Conservation (phyloP, 2,113 vertebrate genomes). For the Semicossyphus pulcher region DNA sequence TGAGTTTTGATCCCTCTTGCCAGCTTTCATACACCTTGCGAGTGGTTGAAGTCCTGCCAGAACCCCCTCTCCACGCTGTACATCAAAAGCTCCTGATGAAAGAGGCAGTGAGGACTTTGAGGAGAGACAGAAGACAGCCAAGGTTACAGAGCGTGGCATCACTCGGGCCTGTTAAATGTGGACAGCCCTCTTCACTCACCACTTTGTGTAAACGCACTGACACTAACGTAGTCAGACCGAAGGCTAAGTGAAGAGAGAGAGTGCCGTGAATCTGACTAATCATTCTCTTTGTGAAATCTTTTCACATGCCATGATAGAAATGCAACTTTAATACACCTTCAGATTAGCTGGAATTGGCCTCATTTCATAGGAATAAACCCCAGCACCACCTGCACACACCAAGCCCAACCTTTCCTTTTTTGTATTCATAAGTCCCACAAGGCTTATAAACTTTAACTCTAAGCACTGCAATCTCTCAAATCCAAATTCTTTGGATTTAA, state of each 20-base stretch:
- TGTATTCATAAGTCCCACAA: constrained; percentile 43
- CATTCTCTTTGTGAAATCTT: constrained; percentile 50
- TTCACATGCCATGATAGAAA: constrained; percentile 38
- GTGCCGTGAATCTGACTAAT: constrained; percentile 60
- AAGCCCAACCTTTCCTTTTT: constrained; percentile 11
- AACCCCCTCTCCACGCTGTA: neutral
- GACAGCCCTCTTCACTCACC: constrained; percentile 4
- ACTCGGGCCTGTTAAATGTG: constrained; percentile 18
- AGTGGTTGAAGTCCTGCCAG: constrained; percentile 14
- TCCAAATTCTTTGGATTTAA: constrained; percentile 50
- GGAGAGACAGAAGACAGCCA: constrained; percentile 22
- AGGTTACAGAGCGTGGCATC: constrained; percentile 45
- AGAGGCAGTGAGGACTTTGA: constrained; percentile 14
- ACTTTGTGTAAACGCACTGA: constrained; percentile 19
- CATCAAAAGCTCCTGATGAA: constrained; percentile 51
- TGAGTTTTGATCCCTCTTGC: neutral
- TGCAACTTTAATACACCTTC: constrained; percentile 57
- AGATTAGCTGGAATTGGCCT: constrained; percentile 65
- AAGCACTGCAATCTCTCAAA: constrained; percentile 54
- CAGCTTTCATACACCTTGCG: neutral
- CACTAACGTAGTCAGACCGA: constrained; percentile 14
- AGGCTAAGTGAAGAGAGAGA: constrained; percentile 6
- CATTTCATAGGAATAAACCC: constrained; percentile 49
- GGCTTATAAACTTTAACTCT: constrained; percentile 57
- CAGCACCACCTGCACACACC: neutral